Evolutionary conservation across 2,888 invertebrate genomes (phyloP), one percentile per base, ranked within the genome.

Genomic region (Xylocampa areola): DNA sequence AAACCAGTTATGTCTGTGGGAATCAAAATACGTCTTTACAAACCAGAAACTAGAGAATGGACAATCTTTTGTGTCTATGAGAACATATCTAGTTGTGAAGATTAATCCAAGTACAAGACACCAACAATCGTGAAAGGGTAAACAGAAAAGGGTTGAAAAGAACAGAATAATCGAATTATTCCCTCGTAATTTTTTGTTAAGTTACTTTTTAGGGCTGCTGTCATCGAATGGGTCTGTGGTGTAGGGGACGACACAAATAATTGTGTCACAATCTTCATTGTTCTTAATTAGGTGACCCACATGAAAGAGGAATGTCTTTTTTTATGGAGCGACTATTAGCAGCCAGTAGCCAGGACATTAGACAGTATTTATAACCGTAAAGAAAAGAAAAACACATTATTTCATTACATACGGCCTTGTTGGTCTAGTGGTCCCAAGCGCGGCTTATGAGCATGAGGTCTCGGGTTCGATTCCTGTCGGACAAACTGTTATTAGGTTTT

Each of bases 1-100:
- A 64, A 86, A 86, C 85, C 82, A 68, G 87, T 85, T 85, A 68
- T 51, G 62, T 70, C 66, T 77, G 76, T 78, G 73, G 77, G 68
- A 64, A 75, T 77, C 69, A 65, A 68, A 76, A 75, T 73, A 72
- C 68, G 70, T 86, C 76, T 81, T 76, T 51, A 73, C 49, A 62
- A 66, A 86, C 86, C 85, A 81, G 86, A 83, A 75, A 72, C 79
- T 87, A 89, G 86, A 83, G 74, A 85, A 80, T 79, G 68, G 72
- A 76, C 79, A 76, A 72, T 79, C 80, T 68, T 78, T 73, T 69
- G 80, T 72, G 49, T 68, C 88, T 89, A 89, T 87, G 86, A 87
- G 85, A 85, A 87, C 25, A 57, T 64, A 67, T 76, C 76, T 82
- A 83, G 77, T 76, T 77, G 72, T 64, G 54, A 70, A 81, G 80